Conservation (phyloP, 2,113 vertebrate genomes). For the Thamnophis sirtalis region DNA sequence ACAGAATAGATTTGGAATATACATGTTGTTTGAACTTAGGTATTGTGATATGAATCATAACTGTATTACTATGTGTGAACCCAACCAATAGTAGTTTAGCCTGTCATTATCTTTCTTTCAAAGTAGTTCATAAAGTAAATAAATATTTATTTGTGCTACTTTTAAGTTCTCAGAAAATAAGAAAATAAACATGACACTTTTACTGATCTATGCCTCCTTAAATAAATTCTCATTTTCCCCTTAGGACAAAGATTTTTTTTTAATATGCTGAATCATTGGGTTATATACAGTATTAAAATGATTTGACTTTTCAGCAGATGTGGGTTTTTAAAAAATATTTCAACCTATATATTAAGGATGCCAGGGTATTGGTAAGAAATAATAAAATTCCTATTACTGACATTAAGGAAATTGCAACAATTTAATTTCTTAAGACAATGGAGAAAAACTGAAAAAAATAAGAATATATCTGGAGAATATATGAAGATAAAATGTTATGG, state of each 20-base stretch:
- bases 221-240: not conserved
- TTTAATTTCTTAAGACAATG: not conserved
- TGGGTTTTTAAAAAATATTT: not conserved
- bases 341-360: not conserved
- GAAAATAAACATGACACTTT: not conserved
- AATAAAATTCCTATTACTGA: not conserved
- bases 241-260: not conserved
- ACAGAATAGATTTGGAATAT: not conserved
- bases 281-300: not conserved
- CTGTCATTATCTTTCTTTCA: not conserved
- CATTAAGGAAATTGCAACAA: not conserved
- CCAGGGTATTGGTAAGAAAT: not conserved
- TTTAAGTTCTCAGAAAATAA: not conserved
- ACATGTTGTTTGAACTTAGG: not conserved
- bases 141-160: not conserved
- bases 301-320: not conserved
- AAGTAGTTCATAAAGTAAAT: not conserved
- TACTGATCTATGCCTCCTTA: not conserved
- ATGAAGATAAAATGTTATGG: not conserved
- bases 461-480: not conserved
- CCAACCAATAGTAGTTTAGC: not conserved
- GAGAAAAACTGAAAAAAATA: not conserved
- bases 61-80: not conserved
- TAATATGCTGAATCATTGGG: not conserved
- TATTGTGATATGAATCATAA: not conserved